Evolutionary conservation across 2,113 vertebrate genomes (phyloP).

Genomic region (Semicossyphus pulcher): DNA sequence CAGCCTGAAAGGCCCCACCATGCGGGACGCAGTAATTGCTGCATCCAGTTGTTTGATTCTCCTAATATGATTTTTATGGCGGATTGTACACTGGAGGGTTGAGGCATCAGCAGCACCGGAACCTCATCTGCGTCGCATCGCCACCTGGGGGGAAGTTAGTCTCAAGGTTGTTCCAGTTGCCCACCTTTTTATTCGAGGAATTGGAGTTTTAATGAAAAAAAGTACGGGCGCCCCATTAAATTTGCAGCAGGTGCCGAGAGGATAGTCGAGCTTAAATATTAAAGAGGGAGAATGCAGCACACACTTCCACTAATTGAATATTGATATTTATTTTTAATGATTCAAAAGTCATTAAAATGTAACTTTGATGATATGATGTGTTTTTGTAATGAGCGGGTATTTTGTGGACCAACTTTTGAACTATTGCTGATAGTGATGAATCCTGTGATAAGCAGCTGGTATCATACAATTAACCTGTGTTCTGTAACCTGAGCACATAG

Average conservation of each 20-base stretch:
- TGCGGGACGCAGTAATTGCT: constrained; percentile 17
- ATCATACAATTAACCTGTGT: too few species aligned
- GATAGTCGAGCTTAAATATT: constrained; percentile 48
- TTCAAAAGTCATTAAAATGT: constrained; percentile 36
- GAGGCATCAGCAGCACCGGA: constrained; percentile 27
- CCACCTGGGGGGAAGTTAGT: constrained; percentile 43
- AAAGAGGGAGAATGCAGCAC: constrained; percentile 28
- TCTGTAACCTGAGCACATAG: too few species aligned
- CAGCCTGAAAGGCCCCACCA: constrained; percentile 15
- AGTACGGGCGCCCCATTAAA: constrained; percentile 25
- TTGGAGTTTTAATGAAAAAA: constrained; percentile 37
- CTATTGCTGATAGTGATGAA: background rate
- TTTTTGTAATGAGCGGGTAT: constrained; percentile 9
- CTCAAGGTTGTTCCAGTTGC: background rate
- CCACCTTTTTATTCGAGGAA: constrained; percentile 33
- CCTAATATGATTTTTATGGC: constrained; percentile 50
- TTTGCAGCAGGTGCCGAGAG: constrained; percentile 40
- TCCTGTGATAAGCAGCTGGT: too few species aligned
- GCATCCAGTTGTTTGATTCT: constrained; percentile 47
- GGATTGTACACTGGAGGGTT: constrained; percentile 25
- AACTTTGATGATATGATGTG: constrained; percentile 24
- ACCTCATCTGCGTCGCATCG: constrained; percentile 38
- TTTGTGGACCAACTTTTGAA: background rate
- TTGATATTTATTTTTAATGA: constrained; percentile 52
- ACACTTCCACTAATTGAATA: constrained; percentile 32